These are phyloP conservation scores for Antechinus stuartii DNA, from an alignment of 2,113 vertebrate species.

Conservation along the genomic window DNA sequence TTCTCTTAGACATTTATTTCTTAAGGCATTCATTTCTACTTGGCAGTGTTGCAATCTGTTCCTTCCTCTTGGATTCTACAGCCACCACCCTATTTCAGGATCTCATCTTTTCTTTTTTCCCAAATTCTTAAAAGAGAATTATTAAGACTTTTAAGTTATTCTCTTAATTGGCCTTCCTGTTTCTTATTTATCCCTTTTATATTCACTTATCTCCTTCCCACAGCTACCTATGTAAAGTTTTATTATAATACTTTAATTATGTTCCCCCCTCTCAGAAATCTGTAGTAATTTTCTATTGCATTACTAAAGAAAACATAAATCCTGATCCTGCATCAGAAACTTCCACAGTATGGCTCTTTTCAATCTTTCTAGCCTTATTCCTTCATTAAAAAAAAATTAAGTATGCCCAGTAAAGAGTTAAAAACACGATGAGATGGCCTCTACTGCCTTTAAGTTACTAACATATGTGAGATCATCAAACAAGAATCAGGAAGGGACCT, in stretches of 20 bases:
- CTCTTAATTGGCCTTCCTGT: background rate
- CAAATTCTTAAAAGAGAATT: background rate
- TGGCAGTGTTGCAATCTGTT: background rate
- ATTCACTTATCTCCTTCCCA: background rate
- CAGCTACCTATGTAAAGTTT: background rate
- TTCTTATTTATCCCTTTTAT: background rate
- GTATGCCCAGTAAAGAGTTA: background rate
- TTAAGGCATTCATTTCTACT: background rate
- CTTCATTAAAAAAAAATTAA: background rate
- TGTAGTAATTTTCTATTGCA: background rate
- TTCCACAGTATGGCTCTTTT: background rate
- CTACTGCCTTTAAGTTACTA: background rate
- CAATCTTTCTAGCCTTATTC: background rate
- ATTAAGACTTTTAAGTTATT: background rate
- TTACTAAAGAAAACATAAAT: background rate
- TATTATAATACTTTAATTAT: background rate
- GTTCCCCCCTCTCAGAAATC: background rate
- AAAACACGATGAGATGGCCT: background rate
- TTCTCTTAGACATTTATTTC: background rate
- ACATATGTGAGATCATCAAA: background rate
- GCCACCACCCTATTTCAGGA: background rate
- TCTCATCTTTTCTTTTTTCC: background rate
- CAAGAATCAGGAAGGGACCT: background rate
- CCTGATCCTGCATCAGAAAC: background rate
- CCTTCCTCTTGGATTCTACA: background rate